Percentiles rank a stretch among this genome's conserved stretches.
Evolutionary conservation across 2,888 invertebrate genomes (phyloP).

Genomic region (Selenia dentaria): DNA sequence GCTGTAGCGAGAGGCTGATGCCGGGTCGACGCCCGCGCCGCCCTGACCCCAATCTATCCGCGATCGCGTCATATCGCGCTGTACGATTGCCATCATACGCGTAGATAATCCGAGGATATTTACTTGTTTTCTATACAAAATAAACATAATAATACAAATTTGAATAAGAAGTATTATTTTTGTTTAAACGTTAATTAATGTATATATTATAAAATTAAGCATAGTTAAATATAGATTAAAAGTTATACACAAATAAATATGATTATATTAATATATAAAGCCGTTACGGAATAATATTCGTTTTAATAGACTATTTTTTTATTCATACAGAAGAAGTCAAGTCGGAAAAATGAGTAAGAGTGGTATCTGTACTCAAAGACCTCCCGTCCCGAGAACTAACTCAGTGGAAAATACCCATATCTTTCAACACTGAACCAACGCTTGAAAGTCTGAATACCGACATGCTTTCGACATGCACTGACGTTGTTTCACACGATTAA

Average conservation of each 20-base stretch:
- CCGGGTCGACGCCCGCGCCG: conserved; percentile 81
- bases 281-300: no score
- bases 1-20: conserved; percentile 67
- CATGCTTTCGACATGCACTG: conserved; percentile 11
- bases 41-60: conserved; percentile 80
- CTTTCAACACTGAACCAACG: conserved; percentile 48
- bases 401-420: conserved; percentile 78
- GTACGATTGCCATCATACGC: conserved; percentile 12
- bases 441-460: conserved; percentile 23
- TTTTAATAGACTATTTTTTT: no score
- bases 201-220: no score
- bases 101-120: conserved; percentile 13
- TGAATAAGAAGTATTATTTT: no score
- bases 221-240: no score
- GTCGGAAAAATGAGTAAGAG: neutral
- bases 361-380: conserved; percentile 37
- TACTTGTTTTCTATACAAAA: neutral
- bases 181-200: no score
- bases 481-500: conserved; percentile 18
- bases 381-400: conserved; percentile 73
- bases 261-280: no score
- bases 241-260: no score
- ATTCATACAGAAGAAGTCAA: no score
- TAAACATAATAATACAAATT: no score
- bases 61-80: conserved; percentile 82